phyloP scores from a whole-genome alignment of 2,888 invertebrate genomes.

The Xylota segnis region DNA sequence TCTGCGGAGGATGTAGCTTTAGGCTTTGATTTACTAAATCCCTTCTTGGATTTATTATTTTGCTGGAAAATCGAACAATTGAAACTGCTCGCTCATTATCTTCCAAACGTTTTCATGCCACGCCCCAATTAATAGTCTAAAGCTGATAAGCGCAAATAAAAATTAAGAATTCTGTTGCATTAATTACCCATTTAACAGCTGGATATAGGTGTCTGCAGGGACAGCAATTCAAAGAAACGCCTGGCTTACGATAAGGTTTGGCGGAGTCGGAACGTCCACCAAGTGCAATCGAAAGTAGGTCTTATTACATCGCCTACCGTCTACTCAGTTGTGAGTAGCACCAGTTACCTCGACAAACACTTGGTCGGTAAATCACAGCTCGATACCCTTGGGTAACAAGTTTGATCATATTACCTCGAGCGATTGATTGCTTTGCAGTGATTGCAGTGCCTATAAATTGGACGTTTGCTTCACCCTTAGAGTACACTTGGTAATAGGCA shows the following conservation, averaged over 20 bases:
- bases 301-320: constrained; percentile 21
- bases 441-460: constrained; percentile 57
- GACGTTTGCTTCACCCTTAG: constrained; percentile 27
- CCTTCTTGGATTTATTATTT: no score
- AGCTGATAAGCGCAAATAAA: constrained; percentile 32
- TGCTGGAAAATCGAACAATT: background rate
- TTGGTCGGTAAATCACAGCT: background rate
- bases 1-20: no score
- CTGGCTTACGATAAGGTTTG: constrained; percentile 42
- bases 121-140: constrained; percentile 19
- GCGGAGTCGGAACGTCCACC: constrained; percentile 2
- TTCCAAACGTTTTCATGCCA: constrained; percentile 3
- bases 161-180: constrained; percentile 48
- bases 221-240: constrained; percentile 5
- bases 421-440: background rate
- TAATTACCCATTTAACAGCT: constrained; percentile 53
- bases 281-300: constrained; percentile 30
- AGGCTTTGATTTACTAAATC: no score
- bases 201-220: constrained; percentile 28
- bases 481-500: constrained; percentile 2
- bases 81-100: background rate
- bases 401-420: constrained; percentile 26
- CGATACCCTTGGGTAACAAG: constrained; percentile 39
- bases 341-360: background rate
- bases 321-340: constrained; percentile 14